phyloP scores from a whole-genome alignment of 2,888 invertebrate genomes.

The Phyllotreta striolata region DNA sequence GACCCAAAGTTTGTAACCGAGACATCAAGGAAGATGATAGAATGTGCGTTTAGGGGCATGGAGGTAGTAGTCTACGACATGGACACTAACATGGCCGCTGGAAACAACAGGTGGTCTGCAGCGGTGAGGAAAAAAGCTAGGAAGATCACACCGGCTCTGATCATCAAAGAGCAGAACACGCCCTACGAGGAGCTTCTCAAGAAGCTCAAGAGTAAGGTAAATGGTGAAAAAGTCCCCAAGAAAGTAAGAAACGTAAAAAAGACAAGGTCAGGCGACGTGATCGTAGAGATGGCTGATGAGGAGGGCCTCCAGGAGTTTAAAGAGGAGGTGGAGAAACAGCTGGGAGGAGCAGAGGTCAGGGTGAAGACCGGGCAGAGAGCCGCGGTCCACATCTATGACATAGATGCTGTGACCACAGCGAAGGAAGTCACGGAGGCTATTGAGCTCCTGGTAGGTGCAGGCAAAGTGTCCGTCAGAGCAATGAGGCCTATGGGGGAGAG shows the following conservation, averaged over 20 bases:
- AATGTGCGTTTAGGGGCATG: not conserved
- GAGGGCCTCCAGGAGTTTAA: not conserved
- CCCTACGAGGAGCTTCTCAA: not conserved
- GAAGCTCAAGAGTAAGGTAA: not conserved
- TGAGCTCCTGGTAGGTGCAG: not conserved
- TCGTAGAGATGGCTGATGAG: not conserved
- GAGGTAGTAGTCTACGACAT: not conserved
- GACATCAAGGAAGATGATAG: not conserved
- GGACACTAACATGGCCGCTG: not conserved
- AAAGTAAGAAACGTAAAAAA: not conserved
- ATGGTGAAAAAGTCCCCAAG: not conserved
- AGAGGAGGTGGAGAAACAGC: not conserved
- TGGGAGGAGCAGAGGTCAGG: not conserved
- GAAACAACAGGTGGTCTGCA: not conserved
- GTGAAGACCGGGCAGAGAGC: not conserved
- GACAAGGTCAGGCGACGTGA: not conserved
- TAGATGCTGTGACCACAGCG: conserved; percentile 1
- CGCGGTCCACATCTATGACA: not conserved
- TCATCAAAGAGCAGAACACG: not conserved
- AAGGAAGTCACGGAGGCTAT: too few relatives aligned
- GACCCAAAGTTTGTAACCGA: not conserved
- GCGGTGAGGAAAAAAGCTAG: not conserved
- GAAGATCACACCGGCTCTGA: not conserved
- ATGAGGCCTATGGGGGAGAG: not conserved
- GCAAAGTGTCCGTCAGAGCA: not conserved